Conservation (phyloP, 30 jellyfish, hydroid and myxozoan genomes). For the Aurelia aurita region DNA sequence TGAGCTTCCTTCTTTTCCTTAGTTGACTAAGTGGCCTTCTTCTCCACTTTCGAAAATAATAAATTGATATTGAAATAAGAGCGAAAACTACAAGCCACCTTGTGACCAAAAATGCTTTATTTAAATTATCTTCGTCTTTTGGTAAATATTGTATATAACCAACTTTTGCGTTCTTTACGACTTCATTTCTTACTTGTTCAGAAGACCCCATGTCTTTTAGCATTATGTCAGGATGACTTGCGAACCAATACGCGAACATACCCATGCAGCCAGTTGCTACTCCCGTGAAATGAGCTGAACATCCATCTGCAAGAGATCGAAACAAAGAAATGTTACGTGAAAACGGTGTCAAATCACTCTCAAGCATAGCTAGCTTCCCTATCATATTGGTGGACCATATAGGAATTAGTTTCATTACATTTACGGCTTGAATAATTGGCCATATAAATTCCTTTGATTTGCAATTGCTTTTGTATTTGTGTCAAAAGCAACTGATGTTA, state of each 20-base stretch:
- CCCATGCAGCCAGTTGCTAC: conserved; percentile 70
- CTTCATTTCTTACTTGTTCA: too few relatives aligned
- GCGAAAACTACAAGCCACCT: conserved; percentile 44
- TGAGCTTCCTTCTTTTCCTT: conserved; percentile 12
- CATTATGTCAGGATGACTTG: conserved; percentile 50
- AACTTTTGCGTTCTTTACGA: not conserved
- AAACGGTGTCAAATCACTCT: too few relatives aligned
- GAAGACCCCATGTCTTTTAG: not conserved
- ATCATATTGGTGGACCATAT: too few relatives aligned
- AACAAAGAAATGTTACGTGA: too few relatives aligned
- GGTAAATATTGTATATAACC: not conserved
- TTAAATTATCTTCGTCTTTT: not conserved
- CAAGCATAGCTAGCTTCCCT: too few relatives aligned
- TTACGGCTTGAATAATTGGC: too few relatives aligned
- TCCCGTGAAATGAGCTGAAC: conserved; percentile 76
- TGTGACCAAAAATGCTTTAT: not conserved
- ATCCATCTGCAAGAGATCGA: conserved; percentile 39
- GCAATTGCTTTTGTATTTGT: too few relatives aligned
- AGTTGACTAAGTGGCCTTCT: conserved; percentile 4
- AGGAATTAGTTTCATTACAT: too few relatives aligned
- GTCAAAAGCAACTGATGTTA: too few relatives aligned
- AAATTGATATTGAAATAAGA: conserved; percentile 22
- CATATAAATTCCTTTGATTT: too few relatives aligned
- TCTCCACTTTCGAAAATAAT: conserved; percentile 49
- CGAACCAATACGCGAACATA: conserved; percentile 58